phyloP scores from a whole-genome alignment of 37 sponge, comb jelly and placozoan species.

The Amphimedon queenslandica region DNA sequence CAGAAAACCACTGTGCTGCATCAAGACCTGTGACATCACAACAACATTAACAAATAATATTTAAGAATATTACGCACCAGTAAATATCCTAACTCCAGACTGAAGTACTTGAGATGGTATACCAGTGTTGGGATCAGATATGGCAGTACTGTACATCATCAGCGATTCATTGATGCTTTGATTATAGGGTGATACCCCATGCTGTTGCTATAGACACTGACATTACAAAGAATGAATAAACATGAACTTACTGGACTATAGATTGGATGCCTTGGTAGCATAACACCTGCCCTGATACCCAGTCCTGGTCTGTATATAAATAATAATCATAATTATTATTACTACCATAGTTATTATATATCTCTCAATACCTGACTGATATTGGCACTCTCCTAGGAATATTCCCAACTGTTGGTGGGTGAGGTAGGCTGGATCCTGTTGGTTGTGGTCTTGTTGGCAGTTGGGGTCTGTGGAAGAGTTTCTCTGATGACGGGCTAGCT shows the following conservation, averaged over 20 bases:
- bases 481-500: neutral
- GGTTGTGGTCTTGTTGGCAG: neutral
- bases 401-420: neutral
- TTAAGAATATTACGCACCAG: neutral
- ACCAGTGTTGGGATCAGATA: conserved; percentile 57
- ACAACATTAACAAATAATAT: too few relatives aligned
- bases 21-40: conserved; percentile 48
- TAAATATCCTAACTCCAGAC: conserved; percentile 49
- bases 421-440: neutral
- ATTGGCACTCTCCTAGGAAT: neutral
- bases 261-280: too few relatives aligned
- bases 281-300: too few relatives aligned
- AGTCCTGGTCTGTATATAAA: too few relatives aligned
- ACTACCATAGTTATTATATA: too few relatives aligned
- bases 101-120: conserved; percentile 49
- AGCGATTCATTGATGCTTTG: too few relatives aligned
- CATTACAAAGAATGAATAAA: too few relatives aligned
- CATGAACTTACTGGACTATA: too few relatives aligned
- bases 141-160: conserved; percentile 33
- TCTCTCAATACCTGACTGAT: conserved; percentile 3
- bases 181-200: too few relatives aligned
- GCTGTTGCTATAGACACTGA: too few relatives aligned
- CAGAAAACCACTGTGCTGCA: conserved; percentile 66
- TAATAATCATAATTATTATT: too few relatives aligned
- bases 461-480: too few relatives aligned